Evolutionary conservation across 2,888 invertebrate species (phyloP).

Genomic region (Apantesis nais): DNA sequence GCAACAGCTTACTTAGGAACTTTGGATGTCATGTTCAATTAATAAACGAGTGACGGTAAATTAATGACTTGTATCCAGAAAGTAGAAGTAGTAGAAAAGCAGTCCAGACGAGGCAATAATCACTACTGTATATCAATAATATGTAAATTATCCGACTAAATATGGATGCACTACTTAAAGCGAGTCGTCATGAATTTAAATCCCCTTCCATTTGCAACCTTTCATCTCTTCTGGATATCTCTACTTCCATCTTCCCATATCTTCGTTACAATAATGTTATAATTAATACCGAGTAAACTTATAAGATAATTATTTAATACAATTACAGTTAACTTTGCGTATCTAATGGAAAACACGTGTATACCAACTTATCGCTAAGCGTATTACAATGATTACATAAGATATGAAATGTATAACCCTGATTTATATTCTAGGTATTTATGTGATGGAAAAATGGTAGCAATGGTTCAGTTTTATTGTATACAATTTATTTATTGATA

Average conservation of each 20-base stretch:
- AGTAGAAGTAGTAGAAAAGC: too few species aligned
- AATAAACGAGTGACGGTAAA: not conserved
- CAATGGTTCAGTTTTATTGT: not conserved
- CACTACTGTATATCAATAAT: not conserved
- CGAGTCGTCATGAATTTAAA: not conserved
- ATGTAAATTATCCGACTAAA: not conserved
- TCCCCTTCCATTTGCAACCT: not conserved
- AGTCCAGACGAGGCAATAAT: not conserved
- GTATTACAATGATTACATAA: slow-evolving; percentile 21
- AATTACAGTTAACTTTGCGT: slow-evolving; percentile 34
- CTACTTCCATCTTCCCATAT: slow-evolving; percentile 22
- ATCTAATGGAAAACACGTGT: slow-evolving; percentile 39
- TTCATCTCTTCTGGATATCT: slow-evolving; percentile 29
- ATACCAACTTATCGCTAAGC: slow-evolving; percentile 31
- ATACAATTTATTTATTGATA: slow-evolving; percentile 4
- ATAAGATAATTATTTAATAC: slow-evolving; percentile 31
- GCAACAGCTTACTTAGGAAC: not conserved
- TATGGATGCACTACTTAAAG: not conserved
- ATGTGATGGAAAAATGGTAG: not conserved
- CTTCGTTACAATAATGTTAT: slow-evolving; percentile 23
- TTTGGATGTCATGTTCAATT: not conserved
- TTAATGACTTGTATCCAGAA: not conserved
- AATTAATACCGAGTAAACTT: slow-evolving; percentile 28
- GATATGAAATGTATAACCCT: slow-evolving; percentile 12
- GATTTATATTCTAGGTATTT: slow-evolving; percentile 3